Conservation (phyloP, 1,140 invertebrate species). For the Anoplophora glabripennis region DNA sequence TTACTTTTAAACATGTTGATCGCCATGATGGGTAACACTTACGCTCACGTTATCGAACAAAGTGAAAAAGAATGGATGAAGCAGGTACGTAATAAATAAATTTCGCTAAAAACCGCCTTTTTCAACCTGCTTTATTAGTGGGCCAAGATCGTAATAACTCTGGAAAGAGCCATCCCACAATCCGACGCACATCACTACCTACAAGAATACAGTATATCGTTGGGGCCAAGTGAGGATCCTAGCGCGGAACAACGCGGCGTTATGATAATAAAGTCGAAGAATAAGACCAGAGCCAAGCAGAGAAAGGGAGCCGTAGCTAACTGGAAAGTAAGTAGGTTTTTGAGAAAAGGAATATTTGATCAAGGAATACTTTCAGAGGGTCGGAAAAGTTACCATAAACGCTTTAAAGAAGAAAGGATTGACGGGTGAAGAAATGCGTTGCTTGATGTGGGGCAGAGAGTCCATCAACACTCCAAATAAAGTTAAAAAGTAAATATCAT, state of each 20-base stretch:
- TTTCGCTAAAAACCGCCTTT: neutral
- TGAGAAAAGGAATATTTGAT: neutral
- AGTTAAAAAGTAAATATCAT: conserved; percentile 43
- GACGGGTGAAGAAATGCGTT: conserved; percentile 79
- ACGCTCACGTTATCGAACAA: conserved; percentile 95
- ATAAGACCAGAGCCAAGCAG: conserved; percentile 93
- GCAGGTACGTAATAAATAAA: conserved; percentile 62
- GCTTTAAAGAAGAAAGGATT: conserved; percentile 78
- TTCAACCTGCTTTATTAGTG: conserved; percentile 69
- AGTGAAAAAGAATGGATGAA: conserved; percentile 99
- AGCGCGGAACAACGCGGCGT: conserved; percentile 84
- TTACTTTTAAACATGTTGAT: conserved; percentile 96
- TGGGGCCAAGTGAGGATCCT: conserved; percentile 78
- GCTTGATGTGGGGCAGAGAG: conserved; percentile 84
- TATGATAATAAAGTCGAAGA: conserved; percentile 97
- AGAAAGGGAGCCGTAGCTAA: conserved; percentile 93
- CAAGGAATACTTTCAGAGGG: conserved; percentile 58
- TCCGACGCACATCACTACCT: conserved; percentile 86
- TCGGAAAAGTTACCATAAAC: conserved; percentile 82
- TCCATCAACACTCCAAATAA: conserved; percentile 83
- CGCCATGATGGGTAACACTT: conserved; percentile 99
- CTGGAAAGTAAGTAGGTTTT: conserved; percentile 78
- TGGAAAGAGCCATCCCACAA: conserved; percentile 89
- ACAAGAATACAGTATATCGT: conserved; percentile 91
- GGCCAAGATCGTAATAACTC: conserved; percentile 95